phyloP scores from a whole-genome alignment of 2,113 vertebrate species.

The Tautogolabrus adspersus region DNA sequence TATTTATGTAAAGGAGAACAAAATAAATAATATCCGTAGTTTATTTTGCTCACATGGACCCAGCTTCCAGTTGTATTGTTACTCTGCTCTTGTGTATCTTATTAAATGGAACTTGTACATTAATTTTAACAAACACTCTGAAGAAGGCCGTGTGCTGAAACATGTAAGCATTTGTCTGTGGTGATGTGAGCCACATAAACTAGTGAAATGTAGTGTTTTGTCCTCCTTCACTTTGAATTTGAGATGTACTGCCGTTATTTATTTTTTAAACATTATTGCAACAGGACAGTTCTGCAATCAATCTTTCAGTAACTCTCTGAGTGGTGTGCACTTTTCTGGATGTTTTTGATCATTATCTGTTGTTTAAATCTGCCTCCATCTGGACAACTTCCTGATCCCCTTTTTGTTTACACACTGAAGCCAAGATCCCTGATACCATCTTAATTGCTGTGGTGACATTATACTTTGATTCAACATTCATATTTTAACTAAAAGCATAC shows the following conservation, averaged over 20 bases:
- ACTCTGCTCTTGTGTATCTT: too few species aligned
- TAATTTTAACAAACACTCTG: too few species aligned
- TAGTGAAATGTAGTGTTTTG: too few species aligned
- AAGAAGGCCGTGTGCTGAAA: too few species aligned
- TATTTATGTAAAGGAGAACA: background rate
- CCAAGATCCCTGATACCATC: constrained; percentile 67
- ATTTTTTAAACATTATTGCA: background rate
- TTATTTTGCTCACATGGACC: too few species aligned
- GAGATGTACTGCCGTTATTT: background rate
- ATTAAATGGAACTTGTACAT: too few species aligned
- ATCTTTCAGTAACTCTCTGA: too few species aligned
- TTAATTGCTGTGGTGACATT: constrained; percentile 36
- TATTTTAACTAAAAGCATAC: constrained; percentile 22
- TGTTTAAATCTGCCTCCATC: constrained; percentile 50
- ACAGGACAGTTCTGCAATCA: background rate
- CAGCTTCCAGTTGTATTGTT: too few species aligned
- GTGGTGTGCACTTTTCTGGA: constrained; percentile 1
- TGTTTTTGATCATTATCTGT: constrained; percentile 59
- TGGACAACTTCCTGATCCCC: constrained; percentile 44
- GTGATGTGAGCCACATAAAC: too few species aligned
- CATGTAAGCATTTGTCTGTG: too few species aligned
- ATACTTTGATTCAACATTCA: constrained; percentile 49
- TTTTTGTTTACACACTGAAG: constrained; percentile 60
- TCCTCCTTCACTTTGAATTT: too few species aligned
- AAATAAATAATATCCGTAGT: too few species aligned